Conservation (phyloP, 2,888 invertebrate genomes). For the Rotaria magnacalcarata region DNA sequence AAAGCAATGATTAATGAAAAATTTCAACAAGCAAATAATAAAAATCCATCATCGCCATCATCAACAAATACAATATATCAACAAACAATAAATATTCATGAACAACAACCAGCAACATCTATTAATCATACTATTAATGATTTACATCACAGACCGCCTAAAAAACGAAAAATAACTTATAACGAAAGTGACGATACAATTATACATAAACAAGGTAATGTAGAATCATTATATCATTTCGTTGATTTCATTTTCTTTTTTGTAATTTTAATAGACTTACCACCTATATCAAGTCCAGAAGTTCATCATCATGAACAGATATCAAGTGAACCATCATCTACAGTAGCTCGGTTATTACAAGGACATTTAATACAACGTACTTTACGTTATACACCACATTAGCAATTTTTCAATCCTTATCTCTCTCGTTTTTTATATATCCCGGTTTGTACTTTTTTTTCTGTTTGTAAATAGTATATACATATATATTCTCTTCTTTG, state of each 20-base stretch:
- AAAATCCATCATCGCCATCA: background rate
- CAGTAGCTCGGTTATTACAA: background rate
- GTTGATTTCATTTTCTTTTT: background rate
- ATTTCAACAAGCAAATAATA: constrained; percentile 5
- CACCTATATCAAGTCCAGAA: constrained; percentile 10
- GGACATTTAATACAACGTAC: background rate
- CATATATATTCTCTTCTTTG: constrained; percentile 4
- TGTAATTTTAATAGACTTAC: background rate
- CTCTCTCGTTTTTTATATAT: background rate
- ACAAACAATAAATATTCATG: constrained; percentile 3
- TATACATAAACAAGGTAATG: background rate
- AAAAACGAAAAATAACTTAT: background rate
- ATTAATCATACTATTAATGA: background rate
- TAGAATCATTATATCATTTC: background rate
- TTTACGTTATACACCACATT: background rate
- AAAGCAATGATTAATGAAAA: constrained; percentile 30
- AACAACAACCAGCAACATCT: background rate
- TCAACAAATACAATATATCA: constrained; percentile 22
- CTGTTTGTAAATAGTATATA: constrained; percentile 18
- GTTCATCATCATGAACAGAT: constrained; percentile 21
- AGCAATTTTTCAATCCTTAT: background rate
- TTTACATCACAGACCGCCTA: background rate
- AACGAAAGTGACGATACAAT: background rate
- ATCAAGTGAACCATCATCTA: background rate
- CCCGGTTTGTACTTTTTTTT: constrained; percentile 22